Conservation (phyloP, 2,113 vertebrate genomes). For the Mormoops blainvillei region DNA sequence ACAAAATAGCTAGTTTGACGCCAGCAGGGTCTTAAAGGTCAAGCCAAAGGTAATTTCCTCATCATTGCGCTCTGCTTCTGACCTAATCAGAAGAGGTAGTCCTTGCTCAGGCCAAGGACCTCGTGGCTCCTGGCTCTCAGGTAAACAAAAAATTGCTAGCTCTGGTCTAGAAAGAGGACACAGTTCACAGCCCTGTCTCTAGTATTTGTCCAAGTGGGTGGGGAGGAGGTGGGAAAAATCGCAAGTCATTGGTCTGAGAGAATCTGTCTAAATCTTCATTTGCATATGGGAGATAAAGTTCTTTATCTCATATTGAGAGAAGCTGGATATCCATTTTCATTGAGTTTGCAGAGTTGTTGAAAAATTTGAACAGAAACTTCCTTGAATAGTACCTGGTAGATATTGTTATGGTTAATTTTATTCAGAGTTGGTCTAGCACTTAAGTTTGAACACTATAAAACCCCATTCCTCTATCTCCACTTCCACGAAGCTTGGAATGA, state of each 20-base stretch:
- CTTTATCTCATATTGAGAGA: not conserved
- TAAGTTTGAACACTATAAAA: not conserved
- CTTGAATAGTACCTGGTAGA: not conserved
- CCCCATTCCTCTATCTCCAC: not conserved
- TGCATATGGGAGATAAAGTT: not conserved
- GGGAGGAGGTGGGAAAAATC: not conserved
- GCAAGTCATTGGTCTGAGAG: not conserved
- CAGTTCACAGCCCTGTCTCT: not conserved
- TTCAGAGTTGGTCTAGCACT: not conserved
- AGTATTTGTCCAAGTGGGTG: not conserved
- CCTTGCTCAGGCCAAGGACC: slow-evolving; percentile 28
- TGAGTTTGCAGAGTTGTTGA: not conserved
- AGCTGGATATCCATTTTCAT: not conserved
- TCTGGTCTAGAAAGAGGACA: not conserved
- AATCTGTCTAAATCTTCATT: not conserved
- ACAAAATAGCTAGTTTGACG: not conserved
- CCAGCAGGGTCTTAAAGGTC: not conserved
- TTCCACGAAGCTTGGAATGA: not conserved
- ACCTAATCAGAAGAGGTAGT: not conserved
- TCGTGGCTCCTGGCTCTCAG: not conserved
- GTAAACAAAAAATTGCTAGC: slow-evolving; percentile 45
- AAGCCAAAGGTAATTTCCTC: not conserved
- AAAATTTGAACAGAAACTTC: not conserved
- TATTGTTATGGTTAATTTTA: not conserved
- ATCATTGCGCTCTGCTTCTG: not conserved